A percentile compares a stretch with the other conserved stretches of the same genome.
Conservation (phyloP, 2,797 vertebrate genomes). For the Myripristis murdjan region DNA sequence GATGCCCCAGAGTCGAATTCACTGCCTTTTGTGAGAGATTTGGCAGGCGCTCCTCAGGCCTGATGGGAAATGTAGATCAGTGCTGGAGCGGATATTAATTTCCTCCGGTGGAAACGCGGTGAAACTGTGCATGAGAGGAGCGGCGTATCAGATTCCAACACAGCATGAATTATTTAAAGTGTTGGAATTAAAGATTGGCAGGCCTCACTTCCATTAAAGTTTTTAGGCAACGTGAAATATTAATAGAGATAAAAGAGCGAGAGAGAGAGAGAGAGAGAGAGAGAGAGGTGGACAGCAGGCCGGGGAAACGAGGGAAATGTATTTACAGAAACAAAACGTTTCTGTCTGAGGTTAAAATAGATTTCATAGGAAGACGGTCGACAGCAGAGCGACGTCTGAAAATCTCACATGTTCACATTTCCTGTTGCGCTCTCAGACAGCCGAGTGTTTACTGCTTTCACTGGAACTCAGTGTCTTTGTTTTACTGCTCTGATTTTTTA, state of each 20-base stretch:
- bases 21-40: conserved; percentile 14
- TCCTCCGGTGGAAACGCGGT: conserved; percentile 32
- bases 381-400: too few species aligned
- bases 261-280: conserved; percentile 19
- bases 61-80: conserved; percentile 67
- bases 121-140: conserved; percentile 30
- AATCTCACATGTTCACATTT: too few species aligned
- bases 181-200: conserved; percentile 55
- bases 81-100: conserved; percentile 58
- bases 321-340: conserved; percentile 26
- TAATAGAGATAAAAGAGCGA: conserved; percentile 39
- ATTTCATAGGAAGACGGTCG: too few species aligned
- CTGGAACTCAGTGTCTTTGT: too few species aligned
- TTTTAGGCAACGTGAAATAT: conserved; percentile 66
- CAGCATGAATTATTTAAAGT: conserved; percentile 63
- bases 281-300: conserved; percentile 16
- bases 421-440: too few species aligned
- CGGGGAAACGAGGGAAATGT: conserved; percentile 7
- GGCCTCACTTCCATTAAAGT: conserved; percentile 52
- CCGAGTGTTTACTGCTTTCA: too few species aligned
- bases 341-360: background rate
- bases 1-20: background rate
- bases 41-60: conserved; percentile 32
- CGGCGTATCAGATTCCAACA: conserved; percentile 59
- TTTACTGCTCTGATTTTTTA: too few species aligned